These are phyloP conservation scores for Sigmodon hispidus DNA, from an alignment of 2,113 vertebrate genomes.

Conservation along the genomic window DNA sequence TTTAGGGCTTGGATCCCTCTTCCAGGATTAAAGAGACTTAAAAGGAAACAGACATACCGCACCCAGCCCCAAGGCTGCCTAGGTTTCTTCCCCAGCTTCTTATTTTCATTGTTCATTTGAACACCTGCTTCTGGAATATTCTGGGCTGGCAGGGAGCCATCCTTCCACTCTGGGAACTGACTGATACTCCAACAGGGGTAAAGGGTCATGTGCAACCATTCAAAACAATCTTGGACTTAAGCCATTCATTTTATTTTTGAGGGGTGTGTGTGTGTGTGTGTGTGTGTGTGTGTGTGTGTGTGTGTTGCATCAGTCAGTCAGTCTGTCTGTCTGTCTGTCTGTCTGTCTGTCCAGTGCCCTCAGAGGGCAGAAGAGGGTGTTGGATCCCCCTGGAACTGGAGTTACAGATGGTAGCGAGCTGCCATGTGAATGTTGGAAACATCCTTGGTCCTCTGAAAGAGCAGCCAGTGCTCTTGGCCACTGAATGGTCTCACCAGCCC, in stretches of 20 bases:
- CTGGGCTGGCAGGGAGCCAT: not conserved
- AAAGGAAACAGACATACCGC: not conserved
- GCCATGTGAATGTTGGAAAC: not conserved
- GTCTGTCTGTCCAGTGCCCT: not conserved
- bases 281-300: not conserved
- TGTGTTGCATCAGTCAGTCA: not conserved
- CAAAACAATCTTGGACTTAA: not conserved
- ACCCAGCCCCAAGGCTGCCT: not conserved
- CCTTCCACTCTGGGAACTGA: slow-evolving; percentile 40
- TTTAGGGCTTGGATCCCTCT: not conserved
- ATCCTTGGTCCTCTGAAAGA: not conserved
- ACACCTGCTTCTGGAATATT: not conserved
- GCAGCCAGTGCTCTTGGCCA: not conserved
- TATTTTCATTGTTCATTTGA: not conserved
- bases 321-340: not conserved
- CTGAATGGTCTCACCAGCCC: not conserved
- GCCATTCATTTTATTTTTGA: not conserved
- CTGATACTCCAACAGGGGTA: not conserved
- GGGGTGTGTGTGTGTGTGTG: not conserved
- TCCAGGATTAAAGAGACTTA: not conserved
- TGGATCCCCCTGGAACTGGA: not conserved
- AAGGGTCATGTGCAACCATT: slow-evolving; percentile 47
- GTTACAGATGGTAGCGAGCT: not conserved
- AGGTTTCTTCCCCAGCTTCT: not conserved
- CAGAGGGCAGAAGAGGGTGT: not conserved